Evolutionary conservation across 2,113 vertebrate species (phyloP).

Genomic region (Peromyscus leucopus): DNA sequence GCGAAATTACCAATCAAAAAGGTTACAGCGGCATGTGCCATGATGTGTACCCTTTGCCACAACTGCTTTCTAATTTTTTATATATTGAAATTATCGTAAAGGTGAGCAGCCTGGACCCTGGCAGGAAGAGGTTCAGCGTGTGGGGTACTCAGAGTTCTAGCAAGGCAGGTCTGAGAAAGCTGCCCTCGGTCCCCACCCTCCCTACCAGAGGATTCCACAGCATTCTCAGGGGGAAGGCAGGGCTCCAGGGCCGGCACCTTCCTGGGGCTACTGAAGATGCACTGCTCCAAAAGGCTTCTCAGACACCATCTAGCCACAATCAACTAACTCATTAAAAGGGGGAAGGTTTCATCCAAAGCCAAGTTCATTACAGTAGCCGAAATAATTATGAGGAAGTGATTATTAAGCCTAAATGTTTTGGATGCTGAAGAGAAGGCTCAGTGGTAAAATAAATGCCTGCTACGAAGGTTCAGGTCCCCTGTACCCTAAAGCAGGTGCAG

Average conservation of each 20-base stretch:
- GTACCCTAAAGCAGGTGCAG: neutral
- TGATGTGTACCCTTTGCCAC: neutral
- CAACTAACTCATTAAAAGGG: neutral
- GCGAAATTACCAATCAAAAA: neutral
- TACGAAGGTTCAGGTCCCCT: neutral
- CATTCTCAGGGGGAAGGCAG: neutral
- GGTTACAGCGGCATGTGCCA: no score
- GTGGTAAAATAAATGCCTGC: no score
- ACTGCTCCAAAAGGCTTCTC: neutral
- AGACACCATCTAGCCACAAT: neutral
- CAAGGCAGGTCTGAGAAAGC: neutral
- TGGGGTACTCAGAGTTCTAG: neutral
- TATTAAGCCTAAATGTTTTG: neutral
- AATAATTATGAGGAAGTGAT: neutral
- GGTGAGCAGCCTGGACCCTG: neutral
- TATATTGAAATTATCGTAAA: neutral
- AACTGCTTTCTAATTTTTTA: neutral
- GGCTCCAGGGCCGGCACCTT: neutral
- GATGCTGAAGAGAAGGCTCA: neutral
- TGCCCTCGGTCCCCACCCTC: neutral
- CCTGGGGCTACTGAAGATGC: neutral
- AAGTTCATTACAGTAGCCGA: neutral
- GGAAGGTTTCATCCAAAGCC: neutral
- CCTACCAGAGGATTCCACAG: neutral
- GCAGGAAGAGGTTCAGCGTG: neutral